These are phyloP conservation scores for Drosophila seclusa DNA, from an alignment of 2,888 invertebrate species.

Conservation along the genomic window DNA sequence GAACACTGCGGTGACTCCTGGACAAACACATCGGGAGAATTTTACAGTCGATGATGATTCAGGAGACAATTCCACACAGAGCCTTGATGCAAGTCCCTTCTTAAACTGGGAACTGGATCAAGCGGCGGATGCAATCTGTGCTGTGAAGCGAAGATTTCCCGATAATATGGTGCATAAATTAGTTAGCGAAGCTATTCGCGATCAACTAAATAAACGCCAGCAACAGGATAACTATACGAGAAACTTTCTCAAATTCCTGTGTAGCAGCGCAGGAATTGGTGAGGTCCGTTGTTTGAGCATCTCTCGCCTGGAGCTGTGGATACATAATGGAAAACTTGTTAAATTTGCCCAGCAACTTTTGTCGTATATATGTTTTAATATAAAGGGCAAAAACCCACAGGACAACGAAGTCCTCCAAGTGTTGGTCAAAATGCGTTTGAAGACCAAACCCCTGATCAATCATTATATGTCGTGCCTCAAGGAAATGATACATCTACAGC, in stretches of 20 bases:
- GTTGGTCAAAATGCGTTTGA: conserved; percentile 95
- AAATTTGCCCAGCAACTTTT: conserved; percentile 96
- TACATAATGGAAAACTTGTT: conserved; percentile 97
- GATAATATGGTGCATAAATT: conserved; percentile 88
- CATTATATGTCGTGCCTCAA: conserved; percentile 95
- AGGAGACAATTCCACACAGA: conserved; percentile 83
- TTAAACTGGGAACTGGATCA: conserved; percentile 80
- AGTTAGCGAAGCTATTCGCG: conserved; percentile 94
- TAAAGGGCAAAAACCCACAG: conserved; percentile 88
- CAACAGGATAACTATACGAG: conserved; percentile 94
- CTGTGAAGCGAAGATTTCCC: conserved; percentile 86
- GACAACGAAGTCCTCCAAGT: conserved; percentile 93
- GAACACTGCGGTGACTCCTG: conserved; percentile 57
- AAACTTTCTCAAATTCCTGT: conserved; percentile 93
- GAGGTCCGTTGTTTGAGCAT: conserved; percentile 87
- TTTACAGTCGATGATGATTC: conserved; percentile 86
- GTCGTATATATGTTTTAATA: conserved; percentile 95
- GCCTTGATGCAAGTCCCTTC: conserved; percentile 84
- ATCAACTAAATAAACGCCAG: conserved; percentile 93
- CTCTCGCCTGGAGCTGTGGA: conserved; percentile 93
- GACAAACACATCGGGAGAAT: conserved; percentile 59
- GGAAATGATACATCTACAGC: conserved; percentile 94
- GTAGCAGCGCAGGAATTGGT: conserved; percentile 93
- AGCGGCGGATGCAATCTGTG: conserved; percentile 85
- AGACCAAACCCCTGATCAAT: conserved; percentile 96